A percentile compares a stretch with the other conserved stretches of the same genome.
phyloP scores from a whole-genome alignment of 2,113 vertebrate species.

The Gadus macrocephalus region DNA sequence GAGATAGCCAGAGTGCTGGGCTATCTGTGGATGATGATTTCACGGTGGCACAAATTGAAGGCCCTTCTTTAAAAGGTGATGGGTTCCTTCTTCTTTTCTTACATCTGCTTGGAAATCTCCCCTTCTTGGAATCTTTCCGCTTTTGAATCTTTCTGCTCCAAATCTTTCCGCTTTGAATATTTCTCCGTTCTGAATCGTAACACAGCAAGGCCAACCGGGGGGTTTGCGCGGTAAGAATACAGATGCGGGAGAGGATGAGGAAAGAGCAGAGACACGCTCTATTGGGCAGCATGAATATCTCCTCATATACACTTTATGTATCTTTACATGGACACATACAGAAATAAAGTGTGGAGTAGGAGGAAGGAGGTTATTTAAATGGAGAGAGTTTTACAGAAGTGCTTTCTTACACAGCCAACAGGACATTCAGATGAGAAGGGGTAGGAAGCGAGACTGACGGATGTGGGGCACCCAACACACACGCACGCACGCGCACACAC shows the following conservation, averaged over 20 bases:
- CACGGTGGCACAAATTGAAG: conserved; percentile 34
- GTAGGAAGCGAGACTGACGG: conserved; percentile 37
- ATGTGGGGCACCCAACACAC: conserved; percentile 32
- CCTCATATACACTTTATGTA: too few species aligned
- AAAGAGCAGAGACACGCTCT: too few species aligned
- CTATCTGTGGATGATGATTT: conserved; percentile 33
- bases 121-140: conserved; percentile 9
- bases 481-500: too few species aligned
- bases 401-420: conserved; percentile 49
- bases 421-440: conserved; percentile 50
- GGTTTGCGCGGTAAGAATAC: too few species aligned
- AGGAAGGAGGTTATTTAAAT: conserved; percentile 49
- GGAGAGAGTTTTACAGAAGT: conserved; percentile 49
- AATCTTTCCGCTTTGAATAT: not conserved
- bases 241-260: too few species aligned
- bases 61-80: conserved; percentile 22
- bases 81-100: conserved; percentile 24
- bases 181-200: too few species aligned
- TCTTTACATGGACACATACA: too few species aligned
- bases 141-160: too few species aligned
- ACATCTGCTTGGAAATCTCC: conserved; percentile 35
- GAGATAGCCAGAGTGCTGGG: conserved; percentile 26
- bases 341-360: conserved; percentile 8
- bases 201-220: too few species aligned
- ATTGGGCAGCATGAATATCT: too few species aligned